phyloP scores from a whole-genome alignment of 2,797 vertebrate species.

The Hylomyscus alleni region DNA sequence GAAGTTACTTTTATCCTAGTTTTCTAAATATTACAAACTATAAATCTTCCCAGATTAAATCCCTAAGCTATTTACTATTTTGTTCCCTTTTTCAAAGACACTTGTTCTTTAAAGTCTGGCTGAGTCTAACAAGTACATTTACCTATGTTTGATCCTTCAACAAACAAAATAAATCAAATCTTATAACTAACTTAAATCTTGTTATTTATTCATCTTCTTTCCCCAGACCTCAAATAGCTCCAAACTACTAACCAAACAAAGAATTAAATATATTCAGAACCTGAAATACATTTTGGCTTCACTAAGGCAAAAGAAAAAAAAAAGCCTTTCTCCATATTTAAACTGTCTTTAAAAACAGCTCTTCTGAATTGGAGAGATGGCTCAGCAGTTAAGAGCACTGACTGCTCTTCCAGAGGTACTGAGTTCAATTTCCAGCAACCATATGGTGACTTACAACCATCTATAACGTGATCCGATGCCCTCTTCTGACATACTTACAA shows the following conservation, averaged over 20 bases:
- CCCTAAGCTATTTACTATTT: background rate
- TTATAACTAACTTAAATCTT: conserved; percentile 42
- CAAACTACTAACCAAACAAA: conserved; percentile 49
- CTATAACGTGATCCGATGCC: background rate
- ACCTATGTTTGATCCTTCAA: background rate
- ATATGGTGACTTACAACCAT: background rate
- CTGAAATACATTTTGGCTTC: conserved; percentile 65
- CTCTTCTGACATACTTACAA: background rate
- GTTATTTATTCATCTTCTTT: conserved; percentile 53
- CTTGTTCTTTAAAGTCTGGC: conserved; percentile 45
- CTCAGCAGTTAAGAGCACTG: background rate
- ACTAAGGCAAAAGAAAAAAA: conserved; percentile 63
- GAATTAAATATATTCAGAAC: conserved; percentile 45
- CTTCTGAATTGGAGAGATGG: background rate
- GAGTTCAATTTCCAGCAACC: background rate
- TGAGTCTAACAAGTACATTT: background rate
- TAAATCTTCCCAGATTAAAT: conserved; percentile 63
- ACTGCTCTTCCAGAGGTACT: background rate
- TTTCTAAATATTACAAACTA: background rate
- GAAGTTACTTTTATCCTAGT: conserved; percentile 51
- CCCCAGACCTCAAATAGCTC: conserved; percentile 6
- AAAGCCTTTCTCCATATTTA: conserved; percentile 19
- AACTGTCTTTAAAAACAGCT: background rate
- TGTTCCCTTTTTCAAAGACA: conserved; percentile 24
- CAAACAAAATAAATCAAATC: background rate